phyloP scores from a whole-genome alignment of 1,140 invertebrate genomes.

The Antheraea pernyi region DNA sequence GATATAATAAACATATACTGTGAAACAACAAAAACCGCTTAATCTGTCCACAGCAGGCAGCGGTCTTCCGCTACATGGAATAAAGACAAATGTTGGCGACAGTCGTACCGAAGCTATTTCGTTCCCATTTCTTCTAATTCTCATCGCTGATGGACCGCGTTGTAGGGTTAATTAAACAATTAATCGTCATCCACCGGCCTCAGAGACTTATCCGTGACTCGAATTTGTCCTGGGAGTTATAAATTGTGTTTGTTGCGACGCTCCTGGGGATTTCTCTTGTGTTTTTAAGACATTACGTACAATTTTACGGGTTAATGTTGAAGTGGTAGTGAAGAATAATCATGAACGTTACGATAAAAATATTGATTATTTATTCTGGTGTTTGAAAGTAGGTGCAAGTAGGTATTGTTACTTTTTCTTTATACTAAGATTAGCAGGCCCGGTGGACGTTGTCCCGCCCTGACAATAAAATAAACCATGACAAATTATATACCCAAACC shows the following conservation, averaged over 20 bases:
- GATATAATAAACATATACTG: not conserved
- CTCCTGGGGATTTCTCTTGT: not conserved
- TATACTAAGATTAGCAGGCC: no score
- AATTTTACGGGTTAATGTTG: no score
- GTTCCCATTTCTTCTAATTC: slow-evolving; percentile 56
- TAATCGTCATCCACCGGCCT: slow-evolving; percentile 36
- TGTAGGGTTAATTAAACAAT: slow-evolving; percentile 66
- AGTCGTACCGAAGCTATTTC: slow-evolving; percentile 41
- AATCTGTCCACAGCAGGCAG: not conserved
- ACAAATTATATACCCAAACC: no score
- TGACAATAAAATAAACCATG: no score
- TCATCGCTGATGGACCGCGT: slow-evolving; percentile 29
- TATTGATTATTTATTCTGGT: no score
- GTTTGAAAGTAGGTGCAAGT: no score
- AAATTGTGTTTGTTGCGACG: not conserved
- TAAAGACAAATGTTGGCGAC: slow-evolving; percentile 50
- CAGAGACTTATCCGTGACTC: slow-evolving; percentile 28
- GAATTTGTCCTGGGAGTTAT: slow-evolving; percentile 43
- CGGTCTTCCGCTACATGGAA: slow-evolving; percentile 25
- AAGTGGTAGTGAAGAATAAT: no score
- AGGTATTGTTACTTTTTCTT: no score
- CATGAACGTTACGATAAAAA: no score
- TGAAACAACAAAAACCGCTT: not conserved
- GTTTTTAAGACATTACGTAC: no score
- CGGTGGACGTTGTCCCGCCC: no score